Evolutionary conservation across 2,888 invertebrate species (phyloP), one percentile per base, ranked within the genome.

Genomic region (Platerodrilus igneus): DNA sequence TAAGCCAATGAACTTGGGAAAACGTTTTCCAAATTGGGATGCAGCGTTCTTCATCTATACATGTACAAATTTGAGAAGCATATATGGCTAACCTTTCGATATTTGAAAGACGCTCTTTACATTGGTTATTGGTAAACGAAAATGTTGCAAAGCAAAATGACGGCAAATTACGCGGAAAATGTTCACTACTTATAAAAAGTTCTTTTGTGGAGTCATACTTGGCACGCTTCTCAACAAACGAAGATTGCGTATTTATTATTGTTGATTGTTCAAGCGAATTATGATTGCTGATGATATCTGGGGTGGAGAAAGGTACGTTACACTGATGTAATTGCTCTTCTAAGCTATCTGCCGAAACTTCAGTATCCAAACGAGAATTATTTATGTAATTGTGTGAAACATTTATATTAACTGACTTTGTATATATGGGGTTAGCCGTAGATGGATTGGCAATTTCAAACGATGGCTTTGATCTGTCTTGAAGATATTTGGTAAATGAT

Each of bases 271-370:
- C 73, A 30, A 67, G 56, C 9, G 70, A 69, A 53, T 70, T 76
- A 54, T 78, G 78, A 55, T 77, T 77, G 33, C 74, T 75, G 38
- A 78, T 63, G 41, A 78, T 63, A 64, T 78, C 78, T 5, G 78
- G 77, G 11, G 77, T 73, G 22, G 69, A 66, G 42, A 67, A 66
- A 32, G 62, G 63, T 9, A 64, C 54, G 19, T 35, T 43, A 15
- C 56, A 60, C 32, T 51, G 50, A 10, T 30, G 44, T 15, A 34
- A 45, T 5, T 45, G 49, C 25, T 60, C 60, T 20, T 71, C 71
- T 37, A 68, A 57, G 54, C 70, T 72, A 49, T 78, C 75, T 46
- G 73, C 76, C 10, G 77, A 76, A 63, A 70, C 64, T 26, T n/a
- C n/a, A n/a, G 55, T 63, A 18, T 59, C 58, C 15, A 37, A 48